phyloP scores from a whole-genome alignment of 2,888 invertebrate genomes.

The Stenolophus ochropezus region DNA sequence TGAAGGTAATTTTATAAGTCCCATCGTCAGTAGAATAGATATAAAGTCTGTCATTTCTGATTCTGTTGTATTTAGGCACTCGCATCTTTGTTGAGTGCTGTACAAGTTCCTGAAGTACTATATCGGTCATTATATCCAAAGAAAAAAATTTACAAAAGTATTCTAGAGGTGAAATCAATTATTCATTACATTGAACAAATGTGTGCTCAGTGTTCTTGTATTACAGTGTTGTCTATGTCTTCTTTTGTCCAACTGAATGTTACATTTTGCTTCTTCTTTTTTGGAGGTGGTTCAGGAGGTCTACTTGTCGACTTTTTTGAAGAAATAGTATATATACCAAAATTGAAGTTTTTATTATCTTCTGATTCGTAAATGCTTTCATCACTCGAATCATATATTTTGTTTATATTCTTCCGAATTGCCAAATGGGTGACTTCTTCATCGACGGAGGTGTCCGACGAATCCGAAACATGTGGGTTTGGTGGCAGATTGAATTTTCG shows the following conservation, averaged over 20 bases:
- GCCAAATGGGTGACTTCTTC: neutral
- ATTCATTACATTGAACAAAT: constrained; percentile 19
- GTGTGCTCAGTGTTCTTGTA: neutral
- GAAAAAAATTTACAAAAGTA: constrained; percentile 48
- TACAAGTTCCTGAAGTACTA: constrained; percentile 51
- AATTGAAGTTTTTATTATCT: constrained; percentile 12
- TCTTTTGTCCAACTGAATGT: constrained; percentile 24
- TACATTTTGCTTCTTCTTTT: constrained; percentile 34
- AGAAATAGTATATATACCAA: constrained; percentile 6
- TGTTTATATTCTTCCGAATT: constrained; percentile 6
- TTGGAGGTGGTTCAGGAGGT: constrained; percentile 23
- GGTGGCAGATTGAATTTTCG: constrained; percentile 17
- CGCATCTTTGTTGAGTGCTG: constrained; percentile 47
- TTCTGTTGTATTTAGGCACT: constrained; percentile 41
- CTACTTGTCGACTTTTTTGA: constrained; percentile 3
- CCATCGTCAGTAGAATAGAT: constrained; percentile 59
- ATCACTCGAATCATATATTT: neutral
- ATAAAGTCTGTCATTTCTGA: constrained; percentile 59
- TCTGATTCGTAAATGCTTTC: constrained; percentile 5
- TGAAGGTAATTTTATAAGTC: constrained; percentile 60
- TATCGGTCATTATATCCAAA: constrained; percentile 8
- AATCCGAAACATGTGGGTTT: constrained; percentile 12
- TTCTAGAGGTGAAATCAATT: constrained; percentile 8
- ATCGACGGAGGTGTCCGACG: constrained; percentile 1
- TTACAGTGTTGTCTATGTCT: constrained; percentile 23